Evolutionary conservation across 2,888 invertebrate species (phyloP), one percentile per base, ranked within the genome.

Genomic region (Tiphia femorata): DNA sequence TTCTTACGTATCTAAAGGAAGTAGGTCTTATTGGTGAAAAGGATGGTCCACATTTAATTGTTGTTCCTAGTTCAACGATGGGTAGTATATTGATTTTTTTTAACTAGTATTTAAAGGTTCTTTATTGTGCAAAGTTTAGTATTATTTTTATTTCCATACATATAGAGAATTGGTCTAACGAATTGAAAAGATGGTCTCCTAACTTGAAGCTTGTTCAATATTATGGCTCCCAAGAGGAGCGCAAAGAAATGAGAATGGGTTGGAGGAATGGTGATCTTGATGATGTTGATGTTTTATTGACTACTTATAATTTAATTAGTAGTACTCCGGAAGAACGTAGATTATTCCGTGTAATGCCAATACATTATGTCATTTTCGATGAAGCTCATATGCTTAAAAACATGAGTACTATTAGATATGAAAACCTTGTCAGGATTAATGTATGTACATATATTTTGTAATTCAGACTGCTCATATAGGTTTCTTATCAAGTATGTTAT

Each of bases 351-450:
- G 93, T 96, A 29, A 92, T 94, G 57, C 89, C 90, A 40, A 90
- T 97, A 82, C 92, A 96, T 80, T 98, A 97, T 80, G 95, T 97
- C 0, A 87, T 98, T 17, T 97, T 97, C 80, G 98, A 98, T 82
- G 98, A 98, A 80, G 97, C 97, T 1, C 98, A 98, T 80, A 97
- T 98, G 96, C 86, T 98, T 27, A 98, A 98, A 83, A 98, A 98
- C 80, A 98, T 98, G 96, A 90, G 93, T 49, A 96, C 97, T 0
- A 91, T 92, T 74, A 87, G 98, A 70, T 98, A 95, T 77, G 91
- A 94, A 73, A 92, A 94, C 81, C 86, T 98, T 49, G 92, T 96
- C 75, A 90, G 92, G 75, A 94, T 97, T 49, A 94, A 91, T 83
- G 92, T 92, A 75, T 71, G 77, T 76, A 27, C 41, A 40, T 40